Evolutionary conservation across 1,140 invertebrate species (phyloP).

Genomic region (Choristoneura fumiferana): DNA sequence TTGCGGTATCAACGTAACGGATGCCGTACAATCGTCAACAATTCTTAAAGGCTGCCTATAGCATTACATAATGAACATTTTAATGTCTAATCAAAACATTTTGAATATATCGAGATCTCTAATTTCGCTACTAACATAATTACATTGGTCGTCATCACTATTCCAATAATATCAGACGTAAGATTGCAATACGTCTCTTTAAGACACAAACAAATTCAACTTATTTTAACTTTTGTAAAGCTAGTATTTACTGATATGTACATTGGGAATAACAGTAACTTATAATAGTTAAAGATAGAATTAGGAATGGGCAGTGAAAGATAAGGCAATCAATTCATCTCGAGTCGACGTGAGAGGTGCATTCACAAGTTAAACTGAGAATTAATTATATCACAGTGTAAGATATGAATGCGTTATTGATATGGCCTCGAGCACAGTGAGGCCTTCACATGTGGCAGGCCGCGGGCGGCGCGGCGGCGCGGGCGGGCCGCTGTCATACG

Average conservation of each 20-base stretch:
- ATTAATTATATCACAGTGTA: not conserved
- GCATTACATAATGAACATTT: too few species aligned
- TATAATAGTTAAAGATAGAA: slow-evolving; percentile 26
- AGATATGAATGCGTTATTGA: not conserved
- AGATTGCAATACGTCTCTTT: slow-evolving; percentile 1
- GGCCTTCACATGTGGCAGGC: slow-evolving; percentile 46
- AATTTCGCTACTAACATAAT: slow-evolving; percentile 7
- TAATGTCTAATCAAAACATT: not conserved
- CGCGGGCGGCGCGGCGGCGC: slow-evolving; percentile 30
- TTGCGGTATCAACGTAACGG: too few species aligned
- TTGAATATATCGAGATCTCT: slow-evolving; percentile 17
- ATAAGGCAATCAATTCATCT: not conserved
- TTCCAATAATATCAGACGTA: not conserved
- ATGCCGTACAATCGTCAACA: too few species aligned
- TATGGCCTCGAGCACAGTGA: not conserved
- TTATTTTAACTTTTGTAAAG: not conserved
- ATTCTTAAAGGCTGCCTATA: too few species aligned
- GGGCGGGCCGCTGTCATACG: slow-evolving; percentile 83
- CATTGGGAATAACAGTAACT: slow-evolving; percentile 23
- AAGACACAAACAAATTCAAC: slow-evolving; percentile 2
- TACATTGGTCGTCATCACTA: slow-evolving; percentile 10
- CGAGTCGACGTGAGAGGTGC: too few species aligned
- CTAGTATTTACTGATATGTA: slow-evolving; percentile 37
- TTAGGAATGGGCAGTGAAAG: slow-evolving; percentile 40
- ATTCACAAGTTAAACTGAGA: too few species aligned